Evolutionary conservation across 2,797 vertebrate genomes (phyloP).

Genomic region (Cottoperca gobio): DNA sequence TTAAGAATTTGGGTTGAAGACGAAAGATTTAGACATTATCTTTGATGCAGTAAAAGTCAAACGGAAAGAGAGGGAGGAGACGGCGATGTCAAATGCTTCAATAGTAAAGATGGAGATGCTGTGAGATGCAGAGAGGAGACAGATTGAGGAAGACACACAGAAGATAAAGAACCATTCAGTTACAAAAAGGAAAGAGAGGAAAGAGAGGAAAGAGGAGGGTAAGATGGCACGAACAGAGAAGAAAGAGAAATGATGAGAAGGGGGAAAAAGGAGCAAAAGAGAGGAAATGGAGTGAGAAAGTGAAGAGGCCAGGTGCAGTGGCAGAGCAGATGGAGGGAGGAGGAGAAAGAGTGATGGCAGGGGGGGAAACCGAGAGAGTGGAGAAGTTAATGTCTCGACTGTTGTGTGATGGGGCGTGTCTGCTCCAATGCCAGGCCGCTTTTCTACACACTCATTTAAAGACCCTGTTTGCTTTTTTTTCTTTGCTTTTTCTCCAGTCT

Average conservation of each 20-base stretch:
- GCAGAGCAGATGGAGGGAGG: constrained; percentile 72
- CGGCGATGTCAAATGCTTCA: constrained; percentile 15
- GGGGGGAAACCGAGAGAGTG: constrained; percentile 52
- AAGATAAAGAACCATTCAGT: constrained; percentile 59
- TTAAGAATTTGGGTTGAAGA: not conserved
- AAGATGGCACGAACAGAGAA: constrained; percentile 31
- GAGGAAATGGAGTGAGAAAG: constrained; percentile 72
- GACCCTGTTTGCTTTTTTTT: constrained; percentile 21
- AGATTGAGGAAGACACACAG: constrained; percentile 44
- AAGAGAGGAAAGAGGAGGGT: constrained; percentile 40
- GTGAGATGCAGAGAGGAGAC: constrained; percentile 48
- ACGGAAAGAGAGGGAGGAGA: constrained; percentile 34
- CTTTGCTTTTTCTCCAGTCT: not conserved
- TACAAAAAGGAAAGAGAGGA: constrained; percentile 30
- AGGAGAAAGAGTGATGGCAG: constrained; percentile 66
- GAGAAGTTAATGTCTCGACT: constrained; percentile 76
- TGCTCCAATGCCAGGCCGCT: constrained; percentile 71
- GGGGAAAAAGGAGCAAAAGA: constrained; percentile 49
- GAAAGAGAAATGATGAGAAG: constrained; percentile 57
- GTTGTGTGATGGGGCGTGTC: constrained; percentile 83
- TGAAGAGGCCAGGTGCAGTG: constrained; percentile 77
- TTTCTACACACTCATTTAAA: constrained; percentile 69
- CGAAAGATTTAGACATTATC: constrained; percentile 27
- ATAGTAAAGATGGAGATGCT: constrained; percentile 29
- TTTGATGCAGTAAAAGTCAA: constrained; percentile 4